A percentile compares a stretch with the other conserved stretches of the same genome.
Conservation (phyloP, 2,113 vertebrate species). For the Caretta caretta region DNA sequence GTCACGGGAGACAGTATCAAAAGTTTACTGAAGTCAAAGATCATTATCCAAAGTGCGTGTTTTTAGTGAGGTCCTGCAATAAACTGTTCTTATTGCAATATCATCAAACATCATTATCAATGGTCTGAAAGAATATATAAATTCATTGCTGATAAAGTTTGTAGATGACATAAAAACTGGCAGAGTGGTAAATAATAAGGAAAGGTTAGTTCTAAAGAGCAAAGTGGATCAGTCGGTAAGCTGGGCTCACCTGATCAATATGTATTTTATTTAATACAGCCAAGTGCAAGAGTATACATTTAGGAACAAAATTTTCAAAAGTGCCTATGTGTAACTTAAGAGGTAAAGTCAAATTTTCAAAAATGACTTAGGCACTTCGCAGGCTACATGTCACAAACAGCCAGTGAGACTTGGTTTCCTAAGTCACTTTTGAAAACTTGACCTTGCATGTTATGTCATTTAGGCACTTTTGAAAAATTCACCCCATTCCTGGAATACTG, state of each 20-base stretch:
- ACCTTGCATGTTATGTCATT: neutral
- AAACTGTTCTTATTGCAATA: neutral
- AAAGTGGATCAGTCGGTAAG: fast-evolving
- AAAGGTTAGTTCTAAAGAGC: neutral
- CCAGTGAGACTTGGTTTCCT: neutral
- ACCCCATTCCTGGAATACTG: neutral
- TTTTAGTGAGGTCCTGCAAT: constrained; percentile 15
- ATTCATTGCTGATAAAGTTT: neutral
- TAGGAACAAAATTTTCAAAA: neutral
- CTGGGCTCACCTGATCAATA: fast-evolving
- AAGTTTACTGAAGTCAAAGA: no score
- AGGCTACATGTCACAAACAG: neutral
- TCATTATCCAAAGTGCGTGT: neutral
- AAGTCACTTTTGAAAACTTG: neutral
- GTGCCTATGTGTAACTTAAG: no score
- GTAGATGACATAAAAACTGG: neutral
- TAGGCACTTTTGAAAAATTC: neutral
- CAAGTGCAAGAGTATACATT: neutral
- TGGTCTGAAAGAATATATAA: neutral
- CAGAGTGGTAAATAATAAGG: neutral
- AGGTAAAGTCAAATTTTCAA: neutral
- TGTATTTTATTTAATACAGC: fast-evolving
- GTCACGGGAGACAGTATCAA: no score
- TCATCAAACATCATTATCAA: neutral
- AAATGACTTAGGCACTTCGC: neutral